Conservation (phyloP, 35 echinoderm and acorn worm species). For the Diadema setosum region DNA sequence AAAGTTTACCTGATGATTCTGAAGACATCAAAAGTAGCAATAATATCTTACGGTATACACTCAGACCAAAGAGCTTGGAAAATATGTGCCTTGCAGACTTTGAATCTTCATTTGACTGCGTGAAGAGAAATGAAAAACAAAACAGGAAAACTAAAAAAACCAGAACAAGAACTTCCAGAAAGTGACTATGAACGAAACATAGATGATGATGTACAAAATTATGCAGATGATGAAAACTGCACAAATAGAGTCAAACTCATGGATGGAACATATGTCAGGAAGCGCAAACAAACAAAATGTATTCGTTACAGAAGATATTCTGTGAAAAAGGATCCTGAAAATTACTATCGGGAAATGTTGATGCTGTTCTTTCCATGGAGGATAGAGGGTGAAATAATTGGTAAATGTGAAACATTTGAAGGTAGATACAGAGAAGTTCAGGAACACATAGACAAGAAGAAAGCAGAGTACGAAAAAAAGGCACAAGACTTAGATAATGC, state of each 20-base stretch:
- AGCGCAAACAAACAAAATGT: background rate
- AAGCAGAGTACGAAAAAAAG: background rate
- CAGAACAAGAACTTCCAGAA: background rate
- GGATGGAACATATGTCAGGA: background rate
- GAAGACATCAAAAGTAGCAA: constrained; percentile 26
- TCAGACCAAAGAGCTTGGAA: background rate
- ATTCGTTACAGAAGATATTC: background rate
- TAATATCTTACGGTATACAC: background rate
- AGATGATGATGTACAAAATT: background rate
- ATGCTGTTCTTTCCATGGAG: background rate
- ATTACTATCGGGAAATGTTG: background rate
- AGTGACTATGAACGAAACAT: background rate
- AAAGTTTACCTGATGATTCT: background rate
- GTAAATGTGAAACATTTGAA: background rate
- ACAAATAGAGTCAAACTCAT: background rate
- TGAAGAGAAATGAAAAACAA: background rate
- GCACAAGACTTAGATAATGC: background rate
- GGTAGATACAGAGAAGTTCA: background rate
- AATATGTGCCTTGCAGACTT: constrained; percentile 8
- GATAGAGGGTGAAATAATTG: background rate
- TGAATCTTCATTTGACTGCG: background rate
- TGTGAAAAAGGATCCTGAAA: background rate
- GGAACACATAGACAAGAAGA: background rate
- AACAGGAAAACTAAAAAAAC: background rate
- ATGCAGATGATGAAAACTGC: background rate